These are phyloP conservation scores for Camponotus fellah DNA, from an alignment of 2,888 invertebrate genomes.

Conservation along the genomic window DNA sequence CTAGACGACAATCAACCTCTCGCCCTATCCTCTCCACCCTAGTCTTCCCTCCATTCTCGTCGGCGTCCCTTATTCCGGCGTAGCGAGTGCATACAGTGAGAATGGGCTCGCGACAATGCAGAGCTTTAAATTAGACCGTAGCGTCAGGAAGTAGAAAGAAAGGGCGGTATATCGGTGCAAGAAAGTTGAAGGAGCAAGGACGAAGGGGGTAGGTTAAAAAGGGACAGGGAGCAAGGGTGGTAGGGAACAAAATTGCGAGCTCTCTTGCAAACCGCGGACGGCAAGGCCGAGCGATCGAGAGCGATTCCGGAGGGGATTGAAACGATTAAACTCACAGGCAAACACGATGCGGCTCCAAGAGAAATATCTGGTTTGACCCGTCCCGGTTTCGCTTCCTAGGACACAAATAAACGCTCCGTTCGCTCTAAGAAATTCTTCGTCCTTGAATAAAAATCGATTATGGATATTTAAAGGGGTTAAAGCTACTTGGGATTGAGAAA, in stretches of 20 bases:
- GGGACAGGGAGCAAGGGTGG: not conserved
- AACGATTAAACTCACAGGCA: slow-evolving; percentile 73
- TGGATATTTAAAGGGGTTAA: too few species aligned
- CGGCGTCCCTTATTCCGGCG: slow-evolving; percentile 66
- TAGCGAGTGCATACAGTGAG: slow-evolving; percentile 59
- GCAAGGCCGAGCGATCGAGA: slow-evolving; percentile 71
- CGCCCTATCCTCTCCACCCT: slow-evolving; percentile 16
- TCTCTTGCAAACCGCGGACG: slow-evolving; percentile 61
- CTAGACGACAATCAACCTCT: slow-evolving; percentile 51
- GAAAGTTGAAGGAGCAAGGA: not conserved
- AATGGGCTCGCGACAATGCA: slow-evolving; percentile 75
- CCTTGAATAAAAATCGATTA: not conserved
- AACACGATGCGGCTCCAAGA: slow-evolving; percentile 48
- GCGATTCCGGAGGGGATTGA: slow-evolving; percentile 59
- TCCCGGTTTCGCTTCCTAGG: not conserved
- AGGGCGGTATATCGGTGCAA: slow-evolving; percentile 18
- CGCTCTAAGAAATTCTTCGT: not conserved
- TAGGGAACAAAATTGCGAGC: slow-evolving; percentile 72
- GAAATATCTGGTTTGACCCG: slow-evolving; percentile 35
- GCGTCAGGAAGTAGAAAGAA: slow-evolving; percentile 33
- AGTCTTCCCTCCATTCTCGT: slow-evolving; percentile 4
- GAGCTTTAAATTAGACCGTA: slow-evolving; percentile 77
- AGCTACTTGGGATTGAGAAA: too few species aligned
- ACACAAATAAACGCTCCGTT: slow-evolving; percentile 9
- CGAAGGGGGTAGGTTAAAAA: not conserved